Evolutionary conservation across 2,888 invertebrate species (phyloP).

Genomic region (Orthosia incerta): DNA sequence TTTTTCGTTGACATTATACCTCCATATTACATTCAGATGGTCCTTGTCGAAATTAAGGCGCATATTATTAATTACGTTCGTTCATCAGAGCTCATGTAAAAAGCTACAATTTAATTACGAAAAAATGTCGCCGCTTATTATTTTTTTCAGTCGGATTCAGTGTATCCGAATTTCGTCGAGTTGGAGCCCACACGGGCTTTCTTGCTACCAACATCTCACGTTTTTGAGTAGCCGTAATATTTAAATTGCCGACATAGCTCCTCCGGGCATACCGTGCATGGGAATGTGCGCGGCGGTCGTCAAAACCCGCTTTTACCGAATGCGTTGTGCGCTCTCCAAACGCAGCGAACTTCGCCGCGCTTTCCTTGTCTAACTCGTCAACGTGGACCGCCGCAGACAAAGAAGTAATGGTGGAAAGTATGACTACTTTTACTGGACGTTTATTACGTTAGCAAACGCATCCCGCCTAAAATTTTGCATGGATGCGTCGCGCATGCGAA

Average conservation of each 20-base stretch:
- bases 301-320: slow-evolving; percentile 89
- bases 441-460: slow-evolving; percentile 86
- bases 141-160: slow-evolving; percentile 85
- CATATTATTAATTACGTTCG: slow-evolving; percentile 85
- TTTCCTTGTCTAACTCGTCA: slow-evolving; percentile 85
- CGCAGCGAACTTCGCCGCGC: slow-evolving; percentile 77
- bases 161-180: slow-evolving; percentile 84
- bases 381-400: slow-evolving; percentile 77
- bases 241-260: slow-evolving; percentile 90
- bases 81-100: slow-evolving; percentile 73
- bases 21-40: slow-evolving; percentile 79
- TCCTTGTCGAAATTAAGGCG: slow-evolving; percentile 78
- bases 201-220: slow-evolving; percentile 89
- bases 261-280: slow-evolving; percentile 90
- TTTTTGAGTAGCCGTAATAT: slow-evolving; percentile 90
- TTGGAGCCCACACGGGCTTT: slow-evolving; percentile 87
- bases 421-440: slow-evolving; percentile 83
- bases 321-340: slow-evolving; percentile 86
- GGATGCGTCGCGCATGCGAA: slow-evolving; percentile 89
- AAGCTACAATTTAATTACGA: slow-evolving; percentile 88
- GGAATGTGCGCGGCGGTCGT: slow-evolving; percentile 89
- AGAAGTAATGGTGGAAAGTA: slow-evolving; percentile 84
- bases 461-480: slow-evolving; percentile 91
- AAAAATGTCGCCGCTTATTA: slow-evolving; percentile 86
- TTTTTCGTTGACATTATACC: slow-evolving; percentile 79